Evolutionary conservation across 2,888 invertebrate species (phyloP), one percentile per base, ranked within the genome.

Genomic region (Anaspis maculata): DNA sequence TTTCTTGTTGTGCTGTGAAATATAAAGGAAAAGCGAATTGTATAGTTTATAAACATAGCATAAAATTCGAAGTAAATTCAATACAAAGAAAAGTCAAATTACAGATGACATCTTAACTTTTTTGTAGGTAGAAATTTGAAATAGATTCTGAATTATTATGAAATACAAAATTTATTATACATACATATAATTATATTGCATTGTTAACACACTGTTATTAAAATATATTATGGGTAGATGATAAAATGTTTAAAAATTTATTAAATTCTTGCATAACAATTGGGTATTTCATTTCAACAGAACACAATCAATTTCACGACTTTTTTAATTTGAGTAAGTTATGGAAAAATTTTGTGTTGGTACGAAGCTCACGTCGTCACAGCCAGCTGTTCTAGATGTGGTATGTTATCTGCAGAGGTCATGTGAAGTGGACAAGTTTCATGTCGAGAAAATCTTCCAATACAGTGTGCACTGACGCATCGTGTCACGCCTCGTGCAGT

Each of bases 201-300:
- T 54, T 55, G 56, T 56, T 57, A 56, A 54, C 46, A 49, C 46
- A 51, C 48, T 56, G 54, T 56, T 54, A 52, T 48, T 47, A 41
- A 52, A 47, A 48, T 47, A 49, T 48, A 52, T 48, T 32, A 39
- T 32, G 30, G 44, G 49, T 52, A 52, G 46, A 54, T 41, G 52
- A 51, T 50, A 49, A 51, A 54, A 21, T 30, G 39, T 33, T 40
- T 36, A 36, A 36, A 27, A 29, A 35, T 27, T 27, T 5, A 34
- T 34, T 36, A 32, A 35, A 39, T 27, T 25, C 27, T 40, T 34
- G 37, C 36, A 30, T 30, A 37, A 35, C 19, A 30, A 14, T 27
- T 6, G 10, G 13, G 3, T 25, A 7, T 30, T 24, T 22, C 13
- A 30, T 13, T 30, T 30, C n/a, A n/a, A n/a, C n/a, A n/a, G n/a